Conservation (phyloP, 1,140 invertebrate genomes). For the Leptinotarsa undecemlineata region DNA sequence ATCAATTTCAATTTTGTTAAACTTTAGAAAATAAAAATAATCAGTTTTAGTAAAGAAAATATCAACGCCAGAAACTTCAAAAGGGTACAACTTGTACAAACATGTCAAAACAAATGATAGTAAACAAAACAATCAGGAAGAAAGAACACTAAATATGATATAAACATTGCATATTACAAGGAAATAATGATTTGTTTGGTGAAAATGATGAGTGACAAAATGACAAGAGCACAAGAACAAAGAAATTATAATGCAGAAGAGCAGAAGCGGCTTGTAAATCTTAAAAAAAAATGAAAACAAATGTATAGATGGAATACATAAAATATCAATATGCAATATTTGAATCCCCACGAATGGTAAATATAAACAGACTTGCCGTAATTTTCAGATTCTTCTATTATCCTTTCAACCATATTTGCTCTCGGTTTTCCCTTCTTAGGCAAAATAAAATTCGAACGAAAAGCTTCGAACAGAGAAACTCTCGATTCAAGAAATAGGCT, state of each 20-base stretch:
- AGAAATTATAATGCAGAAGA: background rate
- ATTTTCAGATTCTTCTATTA: slow-evolving; percentile 52
- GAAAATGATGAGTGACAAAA: background rate
- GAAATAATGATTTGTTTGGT: background rate
- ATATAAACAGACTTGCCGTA: slow-evolving; percentile 36
- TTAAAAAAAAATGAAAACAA: background rate
- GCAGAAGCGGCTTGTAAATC: too few species aligned
- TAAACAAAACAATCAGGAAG: background rate
- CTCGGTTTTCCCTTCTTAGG: slow-evolving; percentile 25
- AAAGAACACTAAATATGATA: background rate
- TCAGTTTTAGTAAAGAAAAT: too few species aligned
- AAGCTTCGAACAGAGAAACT: slow-evolving; percentile 22
- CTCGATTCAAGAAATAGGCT: slow-evolving; percentile 14
- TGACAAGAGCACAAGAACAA: background rate
- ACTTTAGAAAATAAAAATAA: too few species aligned
- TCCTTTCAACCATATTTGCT: slow-evolving; percentile 52
- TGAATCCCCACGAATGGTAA: too few species aligned
- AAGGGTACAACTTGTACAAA: background rate
- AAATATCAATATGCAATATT: too few species aligned
- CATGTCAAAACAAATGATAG: background rate
- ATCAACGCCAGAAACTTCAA: too few species aligned
- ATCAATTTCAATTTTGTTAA: too few species aligned
- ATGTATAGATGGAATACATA: background rate
- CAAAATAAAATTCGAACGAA: slow-evolving; percentile 21
- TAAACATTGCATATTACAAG: background rate